Conservation (phyloP, 1,140 invertebrate genomes). For the Melanaphis sacchari region DNA sequence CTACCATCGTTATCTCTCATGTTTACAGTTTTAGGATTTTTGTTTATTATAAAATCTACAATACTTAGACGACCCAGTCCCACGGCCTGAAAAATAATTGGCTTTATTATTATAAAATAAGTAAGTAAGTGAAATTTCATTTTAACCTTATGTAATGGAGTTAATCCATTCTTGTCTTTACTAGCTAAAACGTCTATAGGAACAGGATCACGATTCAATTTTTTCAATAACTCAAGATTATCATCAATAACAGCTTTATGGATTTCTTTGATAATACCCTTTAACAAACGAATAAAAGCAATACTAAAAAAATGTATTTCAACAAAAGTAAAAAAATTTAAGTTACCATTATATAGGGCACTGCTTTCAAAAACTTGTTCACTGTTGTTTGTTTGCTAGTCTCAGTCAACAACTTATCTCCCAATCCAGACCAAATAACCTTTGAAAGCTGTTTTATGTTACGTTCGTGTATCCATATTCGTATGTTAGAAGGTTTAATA, state of each 20-base stretch:
- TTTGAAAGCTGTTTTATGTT: conserved; percentile 82
- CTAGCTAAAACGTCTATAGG: conserved; percentile 76
- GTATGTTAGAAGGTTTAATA: conserved; percentile 80
- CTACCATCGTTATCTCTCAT: conserved; percentile 81
- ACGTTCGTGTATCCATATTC: conserved; percentile 91
- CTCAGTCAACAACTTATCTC: conserved; percentile 78
- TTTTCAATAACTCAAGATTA: conserved; percentile 75
- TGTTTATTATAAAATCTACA: conserved; percentile 75
- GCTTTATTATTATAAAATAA: not conserved
- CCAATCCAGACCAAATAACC: conserved; percentile 87
- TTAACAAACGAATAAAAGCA: conserved; percentile 59
- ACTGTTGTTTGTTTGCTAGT: conserved; percentile 83
- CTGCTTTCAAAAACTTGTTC: conserved; percentile 81
- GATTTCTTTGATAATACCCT: conserved; percentile 84
- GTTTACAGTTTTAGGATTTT: conserved; percentile 73
- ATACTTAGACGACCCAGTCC: conserved; percentile 78
- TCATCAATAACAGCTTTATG: conserved; percentile 79
- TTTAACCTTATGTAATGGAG: conserved; percentile 79
- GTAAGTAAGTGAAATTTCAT: not conserved
- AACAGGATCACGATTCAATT: conserved; percentile 73
- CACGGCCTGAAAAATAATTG: conserved; percentile 71
- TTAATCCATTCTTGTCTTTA: conserved; percentile 81
- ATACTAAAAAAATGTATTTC: not conserved
- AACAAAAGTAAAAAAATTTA: not conserved
- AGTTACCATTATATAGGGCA: conserved; percentile 85